Percentiles rank a stretch among this genome's conserved stretches.
Evolutionary conservation across 2,888 invertebrate species (phyloP).

Genomic region (Cryptus viduatorius): DNA sequence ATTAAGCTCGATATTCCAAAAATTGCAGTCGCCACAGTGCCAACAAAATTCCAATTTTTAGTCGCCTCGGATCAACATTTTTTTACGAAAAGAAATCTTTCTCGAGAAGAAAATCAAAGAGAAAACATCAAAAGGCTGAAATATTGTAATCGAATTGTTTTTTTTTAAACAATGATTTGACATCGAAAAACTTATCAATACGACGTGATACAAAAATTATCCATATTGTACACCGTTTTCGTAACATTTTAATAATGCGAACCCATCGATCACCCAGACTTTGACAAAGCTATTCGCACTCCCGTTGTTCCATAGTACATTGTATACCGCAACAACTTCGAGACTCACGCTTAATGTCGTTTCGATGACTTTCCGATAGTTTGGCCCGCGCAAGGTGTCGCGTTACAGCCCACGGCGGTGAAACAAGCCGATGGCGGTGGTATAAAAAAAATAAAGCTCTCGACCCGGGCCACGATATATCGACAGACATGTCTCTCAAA

Average conservation of each 20-base stretch:
- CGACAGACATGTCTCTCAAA: conserved; percentile 66
- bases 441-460: conserved; percentile 72
- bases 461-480: conserved; percentile 34
- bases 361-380: conserved; percentile 84
- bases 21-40: too few species aligned
- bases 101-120: not conserved
- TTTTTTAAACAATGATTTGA: not conserved
- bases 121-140: not conserved
- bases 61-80: too few species aligned
- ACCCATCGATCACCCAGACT: conserved; percentile 77
- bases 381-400: conserved; percentile 74
- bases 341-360: conserved; percentile 78
- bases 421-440: conserved; percentile 11
- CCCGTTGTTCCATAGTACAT: conserved; percentile 37
- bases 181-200: not conserved
- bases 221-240: conserved; percentile 8
- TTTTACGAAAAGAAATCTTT: not conserved
- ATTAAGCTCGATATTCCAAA: too few species aligned
- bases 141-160: not conserved
- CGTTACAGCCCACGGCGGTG: conserved; percentile 27
- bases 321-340: conserved; percentile 40
- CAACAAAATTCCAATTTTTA: too few species aligned
- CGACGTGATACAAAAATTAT: not conserved
- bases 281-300: conserved; percentile 71
- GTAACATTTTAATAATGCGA: conserved; percentile 65